Conservation (phyloP, 2,888 invertebrate species). For the Lypha dubia region DNA sequence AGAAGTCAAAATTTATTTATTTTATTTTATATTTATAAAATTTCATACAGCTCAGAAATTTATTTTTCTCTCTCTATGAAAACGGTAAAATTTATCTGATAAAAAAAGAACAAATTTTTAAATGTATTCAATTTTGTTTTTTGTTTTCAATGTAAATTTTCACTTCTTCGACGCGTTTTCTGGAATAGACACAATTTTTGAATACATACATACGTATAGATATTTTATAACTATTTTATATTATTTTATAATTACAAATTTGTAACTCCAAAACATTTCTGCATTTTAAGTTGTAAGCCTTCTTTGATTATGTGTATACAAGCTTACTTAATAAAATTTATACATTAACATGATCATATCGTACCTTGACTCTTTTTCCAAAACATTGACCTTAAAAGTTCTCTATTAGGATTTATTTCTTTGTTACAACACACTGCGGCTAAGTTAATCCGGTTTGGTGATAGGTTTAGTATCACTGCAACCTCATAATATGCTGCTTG, state of each 20-base stretch:
- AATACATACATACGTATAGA: too few relatives aligned
- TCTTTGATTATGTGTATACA: not conserved
- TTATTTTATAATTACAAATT: not conserved
- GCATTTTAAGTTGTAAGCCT: not conserved
- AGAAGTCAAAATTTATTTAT: too few relatives aligned
- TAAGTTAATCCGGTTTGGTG: slow-evolving; percentile 21
- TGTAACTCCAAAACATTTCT: not conserved
- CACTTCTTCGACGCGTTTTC: not conserved
- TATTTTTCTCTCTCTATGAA: too few relatives aligned
- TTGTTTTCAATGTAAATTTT: too few relatives aligned
- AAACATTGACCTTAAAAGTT: slow-evolving; percentile 47
- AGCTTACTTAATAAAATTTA: not conserved
- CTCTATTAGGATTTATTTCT: slow-evolving; percentile 1
- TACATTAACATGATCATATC: not conserved
- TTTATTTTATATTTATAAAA: too few relatives aligned
- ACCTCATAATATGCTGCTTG: not conserved
- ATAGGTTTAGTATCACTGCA: not conserved
- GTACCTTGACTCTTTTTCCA: not conserved
- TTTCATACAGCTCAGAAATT: too few relatives aligned
- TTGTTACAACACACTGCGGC: not conserved
- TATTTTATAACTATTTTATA: not conserved
- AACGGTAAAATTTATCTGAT: too few relatives aligned
- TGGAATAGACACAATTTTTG: too few relatives aligned
- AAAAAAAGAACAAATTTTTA: too few relatives aligned
- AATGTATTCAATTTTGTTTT: too few relatives aligned